Evolutionary conservation across 2,797 vertebrate genomes (phyloP), one percentile per base, ranked within the genome.

Genomic region (Epinephelus awoara): DNA sequence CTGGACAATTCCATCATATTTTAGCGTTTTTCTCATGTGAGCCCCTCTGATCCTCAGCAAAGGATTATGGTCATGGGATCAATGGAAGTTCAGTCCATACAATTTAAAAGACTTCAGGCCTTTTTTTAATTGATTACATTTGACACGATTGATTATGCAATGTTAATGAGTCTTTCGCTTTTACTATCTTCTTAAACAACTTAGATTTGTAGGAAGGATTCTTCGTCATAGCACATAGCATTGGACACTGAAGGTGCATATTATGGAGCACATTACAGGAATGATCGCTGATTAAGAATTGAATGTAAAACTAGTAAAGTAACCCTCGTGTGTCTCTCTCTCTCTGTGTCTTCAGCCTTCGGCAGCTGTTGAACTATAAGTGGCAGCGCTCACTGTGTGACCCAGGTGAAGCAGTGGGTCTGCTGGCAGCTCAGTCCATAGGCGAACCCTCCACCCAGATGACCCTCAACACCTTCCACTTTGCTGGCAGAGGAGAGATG

Each of bases 381-480:
- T 99, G 98, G 98, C 98, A 99, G 91, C 94, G 96, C 5, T 95
- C 98, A 0, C 96, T 99, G 2, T 99, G 98, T 84, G 97, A 99
- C 64, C 98, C 98, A 0, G 98, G 98, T 0, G 98, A 99, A 79
- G 98, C 98, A 0, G 98, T 99, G 80, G 98, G 98, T 15, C 95
- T 99, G 58, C 94, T 99, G 79, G 98, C 98, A 0, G 98, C 97
- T 75, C 98, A 99, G 94, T 99, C 98, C 88, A 98, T 99, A 1
- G 98, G 98, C 0, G 98, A 99, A 34, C 98, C 98, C 49, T 99
- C 98, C 83, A 99, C 98, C 1, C 98, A 99, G 94, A 99, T 99
- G 98, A 99, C 98, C 51, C 96, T 99, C 63, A 99, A 99, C 95
- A 99, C 98, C 56, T 99, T 99, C 88, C 98, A 99, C 92, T 99